These are phyloP conservation scores for Orchesella cincta DNA, from an alignment of 1,140 invertebrate species.

Conservation along the genomic window DNA sequence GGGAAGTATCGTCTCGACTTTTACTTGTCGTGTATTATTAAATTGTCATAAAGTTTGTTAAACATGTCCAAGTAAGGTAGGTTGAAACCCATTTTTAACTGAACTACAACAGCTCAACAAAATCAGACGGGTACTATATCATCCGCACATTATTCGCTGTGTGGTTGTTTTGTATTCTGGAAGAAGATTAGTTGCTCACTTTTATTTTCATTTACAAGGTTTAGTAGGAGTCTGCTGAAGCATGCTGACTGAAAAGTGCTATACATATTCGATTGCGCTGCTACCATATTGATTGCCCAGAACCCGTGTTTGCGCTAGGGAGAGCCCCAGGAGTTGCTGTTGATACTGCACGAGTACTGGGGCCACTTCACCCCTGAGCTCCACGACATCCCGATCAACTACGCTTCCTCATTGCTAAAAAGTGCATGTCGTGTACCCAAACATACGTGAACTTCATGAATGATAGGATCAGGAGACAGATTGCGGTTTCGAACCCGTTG, in stretches of 20 bases:
- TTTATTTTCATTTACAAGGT: too few species aligned
- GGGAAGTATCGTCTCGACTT: background rate
- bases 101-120: too few species aligned
- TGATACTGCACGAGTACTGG: conserved; percentile 99
- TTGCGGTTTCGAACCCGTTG: conserved; percentile 95
- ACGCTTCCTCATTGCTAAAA: conserved; percentile 98
- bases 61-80: background rate
- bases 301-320: conserved; percentile 97
- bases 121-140: too few species aligned
- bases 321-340: conserved; percentile 92
- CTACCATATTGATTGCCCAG: too few species aligned
- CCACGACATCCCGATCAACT: conserved; percentile 99
- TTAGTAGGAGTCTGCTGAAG: too few species aligned
- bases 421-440: conserved; percentile 99
- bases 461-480: conserved; percentile 92
- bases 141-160: too few species aligned
- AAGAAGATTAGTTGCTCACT: too few species aligned
- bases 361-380: conserved; percentile 94
- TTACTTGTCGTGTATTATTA: background rate
- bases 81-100: too few species aligned
- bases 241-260: too few species aligned
- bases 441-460: conserved; percentile 99
- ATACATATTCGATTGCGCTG: too few species aligned
- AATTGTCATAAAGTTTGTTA: background rate
- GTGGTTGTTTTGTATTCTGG: too few species aligned